A percentile compares a stretch with the other conserved stretches of the same genome.
These are phyloP conservation scores for Hippocampus guttulatus DNA, from an alignment of 2,113 vertebrate species.

Conservation along the genomic window DNA sequence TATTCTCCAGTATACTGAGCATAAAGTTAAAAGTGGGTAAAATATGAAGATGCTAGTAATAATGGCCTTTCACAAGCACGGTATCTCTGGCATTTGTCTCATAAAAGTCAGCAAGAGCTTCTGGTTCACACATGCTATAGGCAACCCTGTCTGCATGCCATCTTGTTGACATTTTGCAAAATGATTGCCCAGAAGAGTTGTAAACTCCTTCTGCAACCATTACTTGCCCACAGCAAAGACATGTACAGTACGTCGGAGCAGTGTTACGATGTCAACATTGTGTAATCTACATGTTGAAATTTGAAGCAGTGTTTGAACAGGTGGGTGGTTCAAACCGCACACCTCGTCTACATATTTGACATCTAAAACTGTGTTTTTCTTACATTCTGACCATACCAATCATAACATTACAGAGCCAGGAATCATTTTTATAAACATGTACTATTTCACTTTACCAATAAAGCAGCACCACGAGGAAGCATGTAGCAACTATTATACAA, in stretches of 20 bases:
- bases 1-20: slow-evolving; percentile 7
- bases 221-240: neutral
- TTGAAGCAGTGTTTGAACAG: slow-evolving; percentile 22
- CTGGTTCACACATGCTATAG: neutral
- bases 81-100: slow-evolving; percentile 8
- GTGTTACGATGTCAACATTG: neutral
- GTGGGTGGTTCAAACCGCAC: slow-evolving; percentile 13
- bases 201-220: neutral
- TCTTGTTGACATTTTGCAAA: slow-evolving; percentile 12
- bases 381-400: neutral
- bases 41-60: neutral
- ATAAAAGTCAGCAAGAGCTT: slow-evolving; percentile 19
- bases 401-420: neutral
- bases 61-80: neutral
- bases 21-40: neutral
- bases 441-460: neutral
- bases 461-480: neutral
- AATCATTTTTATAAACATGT: neutral
- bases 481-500: neutral
- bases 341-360: slow-evolving; percentile 1
- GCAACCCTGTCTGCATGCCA: neutral
- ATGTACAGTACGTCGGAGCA: slow-evolving; percentile 7
- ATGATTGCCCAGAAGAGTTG: slow-evolving; percentile 6
- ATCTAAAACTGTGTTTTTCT: neutral
- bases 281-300: slow-evolving; percentile 9